phyloP scores from a whole-genome alignment of 2,888 invertebrate species.

The Rotaria sp. region DNA sequence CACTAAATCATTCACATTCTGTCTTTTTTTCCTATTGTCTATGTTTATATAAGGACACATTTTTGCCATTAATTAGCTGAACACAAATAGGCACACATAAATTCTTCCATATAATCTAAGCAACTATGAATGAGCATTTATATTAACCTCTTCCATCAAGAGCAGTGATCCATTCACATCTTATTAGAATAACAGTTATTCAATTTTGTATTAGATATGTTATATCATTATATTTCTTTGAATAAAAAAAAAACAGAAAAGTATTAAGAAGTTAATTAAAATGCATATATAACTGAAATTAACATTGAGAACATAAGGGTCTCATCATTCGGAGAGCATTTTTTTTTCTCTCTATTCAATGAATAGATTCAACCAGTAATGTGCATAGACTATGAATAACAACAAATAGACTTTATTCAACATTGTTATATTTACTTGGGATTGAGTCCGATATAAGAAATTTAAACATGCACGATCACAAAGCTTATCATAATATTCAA shows the following conservation, averaged over 20 bases:
- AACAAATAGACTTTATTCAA: background rate
- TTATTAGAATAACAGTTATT: background rate
- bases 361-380: background rate
- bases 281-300: background rate
- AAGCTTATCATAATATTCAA: background rate
- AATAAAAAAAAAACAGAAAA: background rate
- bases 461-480: background rate
- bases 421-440: background rate
- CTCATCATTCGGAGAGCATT: background rate
- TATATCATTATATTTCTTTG: background rate
- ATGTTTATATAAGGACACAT: constrained; percentile 7
- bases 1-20: background rate
- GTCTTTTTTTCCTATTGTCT: background rate
- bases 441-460: background rate
- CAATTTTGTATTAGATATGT: background rate
- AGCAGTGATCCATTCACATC: background rate
- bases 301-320: background rate
- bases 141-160: background rate
- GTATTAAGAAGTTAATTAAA: background rate
- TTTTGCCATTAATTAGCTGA: constrained; percentile 8
- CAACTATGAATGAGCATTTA: background rate
- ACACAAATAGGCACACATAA: background rate
- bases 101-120: background rate
- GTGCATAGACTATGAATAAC: background rate
- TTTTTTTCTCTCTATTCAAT: background rate